A percentile compares a stretch with the other conserved stretches of the same genome.
These are phyloP conservation scores for Podabrus alpinus DNA, from an alignment of 2,888 invertebrate species.

Conservation along the genomic window DNA sequence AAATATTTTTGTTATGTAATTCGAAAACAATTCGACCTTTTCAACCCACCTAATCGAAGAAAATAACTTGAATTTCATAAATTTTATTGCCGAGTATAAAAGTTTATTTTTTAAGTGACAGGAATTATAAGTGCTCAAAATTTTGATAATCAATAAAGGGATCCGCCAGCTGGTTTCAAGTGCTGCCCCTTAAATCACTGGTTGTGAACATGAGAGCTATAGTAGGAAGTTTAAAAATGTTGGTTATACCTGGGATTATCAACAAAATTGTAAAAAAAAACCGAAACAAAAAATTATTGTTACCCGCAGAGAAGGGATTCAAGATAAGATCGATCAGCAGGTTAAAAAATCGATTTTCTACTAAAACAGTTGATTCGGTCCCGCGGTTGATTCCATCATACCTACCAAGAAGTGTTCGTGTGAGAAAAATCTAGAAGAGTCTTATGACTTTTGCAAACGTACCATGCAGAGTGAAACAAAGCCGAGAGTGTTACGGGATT, in stretches of 20 bases:
- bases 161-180: neutral
- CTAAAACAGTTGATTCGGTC: neutral
- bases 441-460: neutral
- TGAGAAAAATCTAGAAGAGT: neutral
- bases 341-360: neutral
- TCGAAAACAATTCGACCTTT: constrained; percentile 1
- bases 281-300: neutral
- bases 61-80: neutral
- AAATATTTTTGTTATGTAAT: neutral
- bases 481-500: neutral
- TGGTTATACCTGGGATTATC: neutral
- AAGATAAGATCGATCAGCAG: neutral
- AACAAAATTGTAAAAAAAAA: neutral
- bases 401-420: neutral
- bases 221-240: neutral
- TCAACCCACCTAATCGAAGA: neutral
- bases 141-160: neutral
- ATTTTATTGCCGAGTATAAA: neutral
- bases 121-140: neutral
- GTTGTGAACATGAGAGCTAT: neutral
- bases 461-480: neutral
- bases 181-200: neutral
- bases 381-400: neutral
- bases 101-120: neutral
- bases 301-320: neutral